A percentile compares a stretch with the other conserved stretches of the same genome.
Evolutionary conservation across 2,888 invertebrate species (phyloP).

Genomic region (Philopedon plagiatum): DNA sequence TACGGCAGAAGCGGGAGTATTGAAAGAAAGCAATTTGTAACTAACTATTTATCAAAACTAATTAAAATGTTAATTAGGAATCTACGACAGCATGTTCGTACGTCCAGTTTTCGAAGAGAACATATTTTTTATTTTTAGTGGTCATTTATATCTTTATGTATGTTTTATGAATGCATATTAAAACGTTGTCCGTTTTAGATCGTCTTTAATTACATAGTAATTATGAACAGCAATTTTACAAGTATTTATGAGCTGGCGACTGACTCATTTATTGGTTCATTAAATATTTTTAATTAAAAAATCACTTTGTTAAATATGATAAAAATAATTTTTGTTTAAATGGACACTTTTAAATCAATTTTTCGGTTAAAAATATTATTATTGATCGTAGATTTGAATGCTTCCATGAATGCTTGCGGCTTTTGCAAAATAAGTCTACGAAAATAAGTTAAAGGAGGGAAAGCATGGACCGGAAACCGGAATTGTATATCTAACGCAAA

Average conservation of each 20-base stretch:
- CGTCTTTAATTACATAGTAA: conserved; percentile 41
- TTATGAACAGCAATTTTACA: conserved; percentile 30
- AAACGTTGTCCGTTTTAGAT: conserved; percentile 40
- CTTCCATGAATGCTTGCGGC: too few relatives aligned
- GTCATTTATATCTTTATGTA: conserved; percentile 48
- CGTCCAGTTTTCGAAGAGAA: conserved; percentile 36
- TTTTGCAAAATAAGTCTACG: too few relatives aligned
- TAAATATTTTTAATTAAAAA: conserved; percentile 8
- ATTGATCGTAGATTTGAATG: neutral
- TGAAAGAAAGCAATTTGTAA: conserved; percentile 56
- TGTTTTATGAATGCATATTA: conserved; percentile 46
- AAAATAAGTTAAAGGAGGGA: too few relatives aligned
- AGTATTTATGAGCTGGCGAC: conserved; percentile 27
- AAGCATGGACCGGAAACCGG: too few relatives aligned
- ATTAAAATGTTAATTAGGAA: conserved; percentile 62
- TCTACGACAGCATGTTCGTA: conserved; percentile 48
- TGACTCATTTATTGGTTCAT: neutral
- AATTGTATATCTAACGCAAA: too few relatives aligned
- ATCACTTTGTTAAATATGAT: neutral
- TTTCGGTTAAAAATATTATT: neutral
- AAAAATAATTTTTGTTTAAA: neutral
- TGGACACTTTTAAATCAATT: too few relatives aligned
- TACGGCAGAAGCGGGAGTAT: conserved; percentile 49
- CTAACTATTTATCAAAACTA: conserved; percentile 60
- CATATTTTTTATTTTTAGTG: conserved; percentile 17